Conservation (phyloP, 2,888 invertebrate species). For the Drosophila ustulata region DNA sequence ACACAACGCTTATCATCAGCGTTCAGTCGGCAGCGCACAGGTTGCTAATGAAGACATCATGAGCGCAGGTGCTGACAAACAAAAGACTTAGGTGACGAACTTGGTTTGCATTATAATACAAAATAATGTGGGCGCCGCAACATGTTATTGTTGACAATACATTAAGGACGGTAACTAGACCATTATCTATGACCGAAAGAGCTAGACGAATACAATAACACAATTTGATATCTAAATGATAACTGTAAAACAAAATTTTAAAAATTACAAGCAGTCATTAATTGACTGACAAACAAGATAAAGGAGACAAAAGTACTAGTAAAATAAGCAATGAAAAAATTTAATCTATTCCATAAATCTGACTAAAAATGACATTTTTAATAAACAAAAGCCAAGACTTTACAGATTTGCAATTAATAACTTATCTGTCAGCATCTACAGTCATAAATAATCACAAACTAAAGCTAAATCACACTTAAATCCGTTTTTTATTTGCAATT, state of each 20-base stretch:
- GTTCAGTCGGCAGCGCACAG: constrained; percentile 1
- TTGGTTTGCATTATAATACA: constrained; percentile 47
- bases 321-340: not conserved
- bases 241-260: not conserved
- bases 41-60: constrained; percentile 65
- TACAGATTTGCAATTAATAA: not conserved
- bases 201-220: not conserved
- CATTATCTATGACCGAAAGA: not conserved
- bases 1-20: constrained; percentile 52
- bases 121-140: constrained; percentile 38
- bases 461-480: not conserved
- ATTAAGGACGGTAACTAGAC: constrained; percentile 9
- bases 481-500: not conserved
- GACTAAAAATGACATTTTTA: not conserved
- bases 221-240: constrained; percentile 1
- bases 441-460: not conserved
- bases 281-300: not conserved
- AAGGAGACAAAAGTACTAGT: not conserved
- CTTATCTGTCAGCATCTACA: not conserved
- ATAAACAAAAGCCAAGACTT: not conserved
- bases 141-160: constrained; percentile 10
- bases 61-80: constrained; percentile 56
- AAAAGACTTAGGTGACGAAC: constrained; percentile 79
- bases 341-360: not conserved
- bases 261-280: not conserved